phyloP scores from a whole-genome alignment of 2,113 vertebrate species.

The Camarhynchus parvulus region DNA sequence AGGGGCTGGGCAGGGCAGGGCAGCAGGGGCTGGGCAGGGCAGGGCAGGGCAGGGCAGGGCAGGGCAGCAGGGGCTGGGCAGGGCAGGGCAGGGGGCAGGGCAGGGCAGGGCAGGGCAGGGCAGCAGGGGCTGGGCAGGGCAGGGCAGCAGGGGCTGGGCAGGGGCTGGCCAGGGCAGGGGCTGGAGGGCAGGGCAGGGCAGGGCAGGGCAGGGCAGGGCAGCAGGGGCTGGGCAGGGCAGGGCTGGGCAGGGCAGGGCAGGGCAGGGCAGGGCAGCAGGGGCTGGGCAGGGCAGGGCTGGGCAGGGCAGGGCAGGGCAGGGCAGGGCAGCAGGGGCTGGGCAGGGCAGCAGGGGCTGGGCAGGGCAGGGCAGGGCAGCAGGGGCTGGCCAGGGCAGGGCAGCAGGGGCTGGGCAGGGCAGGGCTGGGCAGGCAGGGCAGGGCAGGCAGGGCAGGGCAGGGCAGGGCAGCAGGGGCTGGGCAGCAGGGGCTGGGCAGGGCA shows the following conservation, averaged over 20 bases:
- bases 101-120: neutral
- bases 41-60: too few species aligned
- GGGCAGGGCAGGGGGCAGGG: neutral
- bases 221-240: fast-evolving
- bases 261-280: neutral
- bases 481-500: too few species aligned
- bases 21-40: neutral
- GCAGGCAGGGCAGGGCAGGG: too few species aligned
- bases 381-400: too few species aligned
- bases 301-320: neutral
- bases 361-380: neutral
- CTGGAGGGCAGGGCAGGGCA: neutral
- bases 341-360: neutral
- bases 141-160: too few species aligned
- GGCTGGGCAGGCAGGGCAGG: too few species aligned
- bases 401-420: too few species aligned
- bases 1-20: neutral
- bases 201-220: neutral
- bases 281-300: too few species aligned
- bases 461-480: too few species aligned
- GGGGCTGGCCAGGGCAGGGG: neutral
- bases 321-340: neutral
- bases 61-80: neutral
- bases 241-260: neutral
- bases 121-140: neutral